Percentiles rank a stretch among this genome's conserved stretches.
Evolutionary conservation across 2,888 invertebrate genomes (phyloP).

Genomic region (Lysandra coridon): DNA sequence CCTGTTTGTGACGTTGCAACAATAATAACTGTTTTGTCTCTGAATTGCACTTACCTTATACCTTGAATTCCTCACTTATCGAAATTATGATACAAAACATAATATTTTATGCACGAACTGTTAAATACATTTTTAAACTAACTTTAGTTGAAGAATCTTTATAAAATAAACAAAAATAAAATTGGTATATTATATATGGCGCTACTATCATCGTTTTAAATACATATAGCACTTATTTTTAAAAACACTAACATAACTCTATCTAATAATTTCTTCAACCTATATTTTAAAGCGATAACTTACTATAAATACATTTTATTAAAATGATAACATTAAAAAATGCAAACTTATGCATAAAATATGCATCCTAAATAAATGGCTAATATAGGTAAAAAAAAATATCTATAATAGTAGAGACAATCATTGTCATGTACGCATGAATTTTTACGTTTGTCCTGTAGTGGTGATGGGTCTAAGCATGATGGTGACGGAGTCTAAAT

Average conservation of each 20-base stretch:
- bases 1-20: not conserved
- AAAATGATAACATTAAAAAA: too few species aligned
- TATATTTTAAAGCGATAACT: too few species aligned
- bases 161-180: too few species aligned
- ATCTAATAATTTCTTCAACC: too few species aligned
- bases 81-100: conserved; percentile 4
- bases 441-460: not conserved
- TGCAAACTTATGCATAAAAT: not conserved
- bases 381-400: not conserved
- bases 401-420: not conserved
- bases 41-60: not conserved
- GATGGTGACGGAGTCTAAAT: conserved; percentile 32
- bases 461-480: conserved; percentile 35
- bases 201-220: too few species aligned
- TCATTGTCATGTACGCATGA: not conserved
- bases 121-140: not conserved
- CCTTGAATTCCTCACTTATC: not conserved
- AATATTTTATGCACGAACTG: conserved; percentile 10
- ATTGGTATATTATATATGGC: too few species aligned
- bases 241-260: too few species aligned
- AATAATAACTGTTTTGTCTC: not conserved
- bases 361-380: not conserved
- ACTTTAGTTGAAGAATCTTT: too few species aligned
- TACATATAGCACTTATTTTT: too few species aligned
- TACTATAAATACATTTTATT: too few species aligned